Base-by-base conservation (phyloP, 2,797 vertebrate species). In the Epinephelus malabaricus region DNA sequence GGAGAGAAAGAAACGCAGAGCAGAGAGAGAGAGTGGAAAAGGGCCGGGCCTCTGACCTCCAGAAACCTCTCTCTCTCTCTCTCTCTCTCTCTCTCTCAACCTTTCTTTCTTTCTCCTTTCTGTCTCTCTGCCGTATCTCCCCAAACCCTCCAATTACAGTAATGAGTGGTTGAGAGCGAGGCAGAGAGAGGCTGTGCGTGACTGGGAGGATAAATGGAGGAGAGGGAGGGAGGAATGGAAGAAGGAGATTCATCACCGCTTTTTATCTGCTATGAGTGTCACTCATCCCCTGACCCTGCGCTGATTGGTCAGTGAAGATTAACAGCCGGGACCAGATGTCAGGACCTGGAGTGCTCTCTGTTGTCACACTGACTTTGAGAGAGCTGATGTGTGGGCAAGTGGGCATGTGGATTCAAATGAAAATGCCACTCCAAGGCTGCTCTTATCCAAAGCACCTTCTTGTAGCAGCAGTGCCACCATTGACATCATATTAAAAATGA, bases 141-240 rank as follows among this genome's bases (percentile, higher is more conserved):
- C 69, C 74, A 89, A 92, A 95, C 92, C 95, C 93, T 90, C 94
- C 94, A 96, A 95, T 95, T 95, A 96, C 90, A 84, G 91, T 94
- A 96, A 96, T 96, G 94, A 95, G 87, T 85, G 92, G 93, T 93
- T 95, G 81, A 90, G 88, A 81, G 82, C 55, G 72, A 84, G 85
- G 83, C 81, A 73, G 71, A 78, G 66, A 78, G 87, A 88, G 86
- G 76, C 56, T 81, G 84, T 88, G 88, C 82, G 79, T 90, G 92
- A 92, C 89, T 83, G 74, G 87, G 72, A 89, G 91, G 69, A 81
- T 73, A 85, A 85, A 88, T 82, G 78, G 67, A 34, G 43, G 67
- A 40, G 72, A 45, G 25, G 65, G 51, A 56, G 40, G 80, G 69
- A 14, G 75, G 66, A 50, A 49, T 43, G 46, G 64, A 73, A 62